Evolutionary conservation across 53 echinoderm and acorn worm species (phyloP).

Genomic region (Arbacia lixula): DNA sequence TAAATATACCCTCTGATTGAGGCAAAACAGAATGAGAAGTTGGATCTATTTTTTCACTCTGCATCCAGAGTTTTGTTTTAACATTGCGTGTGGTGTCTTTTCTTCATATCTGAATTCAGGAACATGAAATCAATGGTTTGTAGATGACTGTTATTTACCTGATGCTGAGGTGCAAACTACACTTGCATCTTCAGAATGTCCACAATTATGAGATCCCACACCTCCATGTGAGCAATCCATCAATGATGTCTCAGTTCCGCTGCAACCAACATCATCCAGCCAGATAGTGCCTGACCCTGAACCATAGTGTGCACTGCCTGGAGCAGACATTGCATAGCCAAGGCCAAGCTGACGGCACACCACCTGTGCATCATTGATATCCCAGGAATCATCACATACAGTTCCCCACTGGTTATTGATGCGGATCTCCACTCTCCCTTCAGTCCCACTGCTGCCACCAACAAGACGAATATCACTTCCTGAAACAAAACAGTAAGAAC

Average conservation of each 20-base stretch:
- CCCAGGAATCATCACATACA: constrained; percentile 55
- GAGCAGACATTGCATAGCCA: constrained; percentile 17
- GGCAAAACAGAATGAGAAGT: background rate
- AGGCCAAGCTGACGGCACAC: constrained; percentile 54
- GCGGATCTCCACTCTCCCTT: constrained; percentile 55
- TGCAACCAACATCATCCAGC: constrained; percentile 24
- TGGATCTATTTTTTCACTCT: background rate
- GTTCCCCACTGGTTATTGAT: constrained; percentile 39
- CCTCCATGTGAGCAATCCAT: constrained; percentile 17
- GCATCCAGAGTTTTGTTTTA: background rate
- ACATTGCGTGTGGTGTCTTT: background rate
- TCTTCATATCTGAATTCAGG: background rate
- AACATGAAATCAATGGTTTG: background rate
- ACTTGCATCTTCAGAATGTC: constrained; percentile 15
- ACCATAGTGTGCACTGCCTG: constrained; percentile 24
- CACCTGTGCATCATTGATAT: constrained; percentile 48
- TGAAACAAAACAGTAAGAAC: background rate
- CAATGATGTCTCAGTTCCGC: constrained; percentile 21
- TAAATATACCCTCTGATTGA: too few species aligned
- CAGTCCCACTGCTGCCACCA: constrained; percentile 13
- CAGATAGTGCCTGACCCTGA: constrained; percentile 24
- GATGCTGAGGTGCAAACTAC: background rate
- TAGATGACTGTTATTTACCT: background rate
- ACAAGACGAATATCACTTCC: constrained; percentile 35
- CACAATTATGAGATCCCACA: constrained; percentile 16